phyloP scores from a whole-genome alignment of 2,797 vertebrate species.

The Rhynchotus rufescens region DNA sequence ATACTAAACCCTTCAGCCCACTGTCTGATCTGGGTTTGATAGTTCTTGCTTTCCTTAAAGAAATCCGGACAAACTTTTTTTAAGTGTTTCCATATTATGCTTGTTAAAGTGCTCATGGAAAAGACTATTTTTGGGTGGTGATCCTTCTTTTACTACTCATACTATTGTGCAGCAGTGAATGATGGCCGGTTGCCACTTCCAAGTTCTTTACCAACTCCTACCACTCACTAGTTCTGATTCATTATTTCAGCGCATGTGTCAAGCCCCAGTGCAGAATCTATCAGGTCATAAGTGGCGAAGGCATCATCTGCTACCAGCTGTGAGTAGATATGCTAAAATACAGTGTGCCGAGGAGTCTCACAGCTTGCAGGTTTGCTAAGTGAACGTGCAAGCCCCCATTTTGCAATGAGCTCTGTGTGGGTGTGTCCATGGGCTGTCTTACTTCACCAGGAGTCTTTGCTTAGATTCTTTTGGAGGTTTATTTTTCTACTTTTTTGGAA shows the following conservation, averaged over 20 bases:
- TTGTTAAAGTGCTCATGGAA: background rate
- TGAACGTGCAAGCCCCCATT: background rate
- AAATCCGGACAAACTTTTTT: background rate
- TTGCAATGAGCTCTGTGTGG: background rate
- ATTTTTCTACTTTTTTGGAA: background rate
- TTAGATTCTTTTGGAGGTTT: background rate
- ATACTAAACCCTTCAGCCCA: background rate
- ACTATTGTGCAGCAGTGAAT: background rate
- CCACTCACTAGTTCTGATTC: background rate
- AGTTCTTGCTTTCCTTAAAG: background rate
- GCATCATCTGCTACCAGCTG: background rate
- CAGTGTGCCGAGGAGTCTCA: background rate
- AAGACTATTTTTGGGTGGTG: background rate
- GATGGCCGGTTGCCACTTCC: background rate
- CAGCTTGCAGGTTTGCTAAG: background rate
- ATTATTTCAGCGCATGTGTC: background rate
- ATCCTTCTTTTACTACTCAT: background rate
- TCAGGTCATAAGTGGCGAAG: background rate
- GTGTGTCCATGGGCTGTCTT: background rate
- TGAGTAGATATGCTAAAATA: background rate
- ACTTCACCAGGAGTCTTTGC: background rate
- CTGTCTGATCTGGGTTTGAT: background rate
- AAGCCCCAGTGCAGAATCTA: background rate
- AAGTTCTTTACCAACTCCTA: background rate
- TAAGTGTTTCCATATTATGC: background rate